These are phyloP conservation scores for Pammene aurita DNA, from an alignment of 2,888 invertebrate genomes.

Conservation along the genomic window DNA sequence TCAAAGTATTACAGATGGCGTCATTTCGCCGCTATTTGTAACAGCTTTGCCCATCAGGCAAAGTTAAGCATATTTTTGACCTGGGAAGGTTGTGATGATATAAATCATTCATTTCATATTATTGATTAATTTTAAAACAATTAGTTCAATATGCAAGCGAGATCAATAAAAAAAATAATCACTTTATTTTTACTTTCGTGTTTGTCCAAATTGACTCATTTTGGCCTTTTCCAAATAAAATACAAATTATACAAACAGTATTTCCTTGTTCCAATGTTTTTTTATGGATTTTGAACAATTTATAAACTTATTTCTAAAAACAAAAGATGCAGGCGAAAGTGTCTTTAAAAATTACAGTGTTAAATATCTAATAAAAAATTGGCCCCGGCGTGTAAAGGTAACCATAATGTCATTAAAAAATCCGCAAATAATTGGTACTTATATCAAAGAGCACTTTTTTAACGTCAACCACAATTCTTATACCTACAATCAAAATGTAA, in stretches of 20 bases:
- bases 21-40: neutral
- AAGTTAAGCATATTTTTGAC: slow-evolving; percentile 6
- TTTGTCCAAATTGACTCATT: no score
- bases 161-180: slow-evolving; percentile 16
- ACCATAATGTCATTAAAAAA: neutral
- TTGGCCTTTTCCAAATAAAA: no score
- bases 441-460: no score
- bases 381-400: slow-evolving; percentile 3
- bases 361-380: no score
- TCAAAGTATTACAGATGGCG: neutral
- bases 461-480: no score
- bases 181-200: no score
- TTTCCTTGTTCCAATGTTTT: no score
- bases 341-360: neutral
- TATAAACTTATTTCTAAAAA: neutral
- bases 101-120: neutral
- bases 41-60: slow-evolving; percentile 9
- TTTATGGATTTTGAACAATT: neutral
- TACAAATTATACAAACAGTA: no score
- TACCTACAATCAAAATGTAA: no score
- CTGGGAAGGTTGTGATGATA: neutral
- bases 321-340: neutral
- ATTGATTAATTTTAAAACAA: neutral
- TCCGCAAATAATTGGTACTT: no score
- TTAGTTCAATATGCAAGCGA: slow-evolving; percentile 33